A percentile compares a stretch with the other conserved stretches of the same genome.
Evolutionary conservation across 2,113 vertebrate genomes (phyloP).

Genomic region (Nerophis lumbriciformis): DNA sequence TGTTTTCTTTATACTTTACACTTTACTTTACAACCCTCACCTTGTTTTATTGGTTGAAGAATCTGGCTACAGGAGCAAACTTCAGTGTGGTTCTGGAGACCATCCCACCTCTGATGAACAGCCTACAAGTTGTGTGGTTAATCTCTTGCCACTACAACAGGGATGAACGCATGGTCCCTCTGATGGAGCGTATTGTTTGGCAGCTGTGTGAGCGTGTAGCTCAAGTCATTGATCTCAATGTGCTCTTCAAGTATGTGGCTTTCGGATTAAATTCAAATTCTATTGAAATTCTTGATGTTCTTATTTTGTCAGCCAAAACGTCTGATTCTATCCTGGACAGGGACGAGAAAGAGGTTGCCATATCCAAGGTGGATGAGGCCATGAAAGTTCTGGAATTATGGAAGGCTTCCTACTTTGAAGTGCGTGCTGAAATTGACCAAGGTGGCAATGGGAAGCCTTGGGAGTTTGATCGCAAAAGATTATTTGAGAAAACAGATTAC

Average conservation of each 20-base stretch:
- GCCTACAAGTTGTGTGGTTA: conserved; percentile 84
- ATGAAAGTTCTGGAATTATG: conserved; percentile 78
- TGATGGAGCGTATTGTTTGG: conserved; percentile 91
- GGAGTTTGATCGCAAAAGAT: conserved; percentile 88
- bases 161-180: conserved; percentile 81
- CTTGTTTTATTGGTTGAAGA: conserved; percentile 48
- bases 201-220: conserved; percentile 78
- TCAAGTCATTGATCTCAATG: conserved; percentile 70
- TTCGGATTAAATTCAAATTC: background rate
- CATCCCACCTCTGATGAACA: conserved; percentile 81
- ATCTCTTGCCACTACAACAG: conserved; percentile 82
- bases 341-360: conserved; percentile 71
- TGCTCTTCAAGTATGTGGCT: conserved; percentile 75
- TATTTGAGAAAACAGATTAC: conserved; percentile 89
- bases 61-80: conserved; percentile 65
- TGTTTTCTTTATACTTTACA: background rate
- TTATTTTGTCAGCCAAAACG: background rate
- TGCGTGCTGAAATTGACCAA: conserved; percentile 81
- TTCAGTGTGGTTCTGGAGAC: conserved; percentile 75
- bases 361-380: conserved; percentile 73
- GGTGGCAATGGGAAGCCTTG: conserved; percentile 76
- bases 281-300: background rate
- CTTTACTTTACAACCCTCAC: background rate
- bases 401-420: conserved; percentile 82
- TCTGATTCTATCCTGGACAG: conserved; percentile 55